Evolutionary conservation across 2,113 vertebrate genomes (phyloP), one percentile per base, ranked within the genome.

Genomic region (Todiramphus saurophagus): DNA sequence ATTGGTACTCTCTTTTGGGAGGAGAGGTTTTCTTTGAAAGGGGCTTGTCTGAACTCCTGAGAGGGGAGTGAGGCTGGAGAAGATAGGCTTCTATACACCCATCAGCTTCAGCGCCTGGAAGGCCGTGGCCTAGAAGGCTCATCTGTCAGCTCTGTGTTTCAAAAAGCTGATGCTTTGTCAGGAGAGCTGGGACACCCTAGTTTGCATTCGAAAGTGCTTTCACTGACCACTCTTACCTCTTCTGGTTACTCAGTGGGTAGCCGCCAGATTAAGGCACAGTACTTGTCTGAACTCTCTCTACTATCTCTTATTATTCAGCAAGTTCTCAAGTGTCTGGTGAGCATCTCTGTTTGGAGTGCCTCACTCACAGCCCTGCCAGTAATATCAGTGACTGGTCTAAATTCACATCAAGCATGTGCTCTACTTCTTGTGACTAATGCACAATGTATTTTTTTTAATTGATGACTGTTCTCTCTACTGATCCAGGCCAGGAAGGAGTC

Each of bases 151-250:
- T 83, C 94, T 97, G 91, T 92, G 68, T 97, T 96, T 97, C 81
- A 89, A 68, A 83, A 90, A 93, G 96, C 91, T 93, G 79, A 10
- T 90, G 94, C 93, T 97, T 84, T 66, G 90, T 95, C 21, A 17
- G 96, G 43, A 89, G 28, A 92, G 83, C 95, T 93, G 69, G 37
- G 59, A 63, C 68, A 28, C n/a, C 94, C 94, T 37, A 37, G 83
- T 90, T 97, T 95, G 82, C 46, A 14, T 80, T 93, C 66, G 83
- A 37, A 73, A 95, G 82, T 82, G 83, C 91, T 89, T 89, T 95
- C 70, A 30, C 96, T 97, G 97, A 92, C 92, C 53, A 12, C 83
- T 79, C 37, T 48, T 41, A 78, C 75, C 48, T 79, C 39, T 39
- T 53, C 91, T 89, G 90, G 63, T 87, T 85, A 30, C 95, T 88